Evolutionary conservation across 35 echinoderm and acorn worm genomes (phyloP).

Genomic region (Apostichopus parvimensis): DNA sequence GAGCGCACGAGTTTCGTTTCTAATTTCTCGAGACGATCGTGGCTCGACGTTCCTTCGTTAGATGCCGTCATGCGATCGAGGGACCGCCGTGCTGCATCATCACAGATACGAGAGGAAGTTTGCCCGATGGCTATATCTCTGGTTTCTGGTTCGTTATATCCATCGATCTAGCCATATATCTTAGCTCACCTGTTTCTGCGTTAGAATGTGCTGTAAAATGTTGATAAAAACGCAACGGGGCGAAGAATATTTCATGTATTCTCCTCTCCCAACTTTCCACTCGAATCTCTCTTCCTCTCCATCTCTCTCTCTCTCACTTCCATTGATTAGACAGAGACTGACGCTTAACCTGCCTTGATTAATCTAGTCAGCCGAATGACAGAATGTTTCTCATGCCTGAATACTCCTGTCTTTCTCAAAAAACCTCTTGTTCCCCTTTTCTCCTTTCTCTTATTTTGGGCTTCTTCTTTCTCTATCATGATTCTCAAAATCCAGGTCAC

Average conservation of each 20-base stretch:
- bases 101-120: neutral
- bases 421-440: neutral
- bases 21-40: too few relatives aligned
- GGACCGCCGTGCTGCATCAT: neutral
- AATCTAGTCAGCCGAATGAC: neutral
- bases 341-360: neutral
- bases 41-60: neutral
- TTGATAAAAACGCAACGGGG: neutral
- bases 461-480: neutral
- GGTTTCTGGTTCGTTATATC: neutral
- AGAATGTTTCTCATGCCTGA: neutral
- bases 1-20: too few relatives aligned
- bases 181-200: neutral
- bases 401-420: neutral
- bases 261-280: neutral
- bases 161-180: too few relatives aligned
- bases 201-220: neutral
- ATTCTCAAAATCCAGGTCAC: neutral
- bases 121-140: neutral
- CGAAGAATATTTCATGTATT: neutral
- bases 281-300: neutral
- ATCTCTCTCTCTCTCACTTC: neutral
- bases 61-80: neutral
- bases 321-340: neutral
- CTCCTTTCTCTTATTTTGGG: neutral